Evolutionary conservation across 2,113 vertebrate genomes (phyloP).

Genomic region (Hydropotes inermis): DNA sequence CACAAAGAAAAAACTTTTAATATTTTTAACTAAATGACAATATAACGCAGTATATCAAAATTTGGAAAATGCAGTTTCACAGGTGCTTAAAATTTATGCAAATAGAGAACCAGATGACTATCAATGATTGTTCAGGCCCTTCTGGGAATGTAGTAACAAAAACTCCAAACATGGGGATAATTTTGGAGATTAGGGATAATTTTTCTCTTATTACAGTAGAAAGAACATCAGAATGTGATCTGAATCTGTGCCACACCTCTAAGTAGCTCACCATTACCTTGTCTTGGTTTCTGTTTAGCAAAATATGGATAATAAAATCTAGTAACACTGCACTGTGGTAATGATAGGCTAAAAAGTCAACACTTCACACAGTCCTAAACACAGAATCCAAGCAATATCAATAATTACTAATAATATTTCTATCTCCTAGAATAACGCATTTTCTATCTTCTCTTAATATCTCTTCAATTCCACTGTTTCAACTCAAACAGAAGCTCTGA

Average conservation of each 20-base stretch:
- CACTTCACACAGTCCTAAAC: not conserved
- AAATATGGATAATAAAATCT: not conserved
- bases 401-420: not conserved
- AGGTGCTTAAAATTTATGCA: not conserved
- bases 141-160: not conserved
- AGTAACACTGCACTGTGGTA: not conserved
- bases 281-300: not conserved
- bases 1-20: not conserved
- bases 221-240: not conserved
- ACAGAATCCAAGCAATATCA: not conserved
- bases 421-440: not conserved
- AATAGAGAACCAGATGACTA: not conserved
- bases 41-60: not conserved
- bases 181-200: not conserved
- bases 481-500: slow-evolving; percentile 15
- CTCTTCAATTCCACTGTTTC: not conserved
- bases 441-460: not conserved
- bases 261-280: not conserved
- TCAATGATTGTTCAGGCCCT: not conserved
- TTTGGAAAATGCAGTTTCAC: not conserved
- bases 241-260: not conserved
- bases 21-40: not conserved
- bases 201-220: not conserved
- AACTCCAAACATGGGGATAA: not conserved
- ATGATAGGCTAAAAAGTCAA: not conserved